Percentiles rank a stretch among this genome's conserved stretches.
Conservation (phyloP, 2,113 vertebrate species). For the Mastomys coucha region DNA sequence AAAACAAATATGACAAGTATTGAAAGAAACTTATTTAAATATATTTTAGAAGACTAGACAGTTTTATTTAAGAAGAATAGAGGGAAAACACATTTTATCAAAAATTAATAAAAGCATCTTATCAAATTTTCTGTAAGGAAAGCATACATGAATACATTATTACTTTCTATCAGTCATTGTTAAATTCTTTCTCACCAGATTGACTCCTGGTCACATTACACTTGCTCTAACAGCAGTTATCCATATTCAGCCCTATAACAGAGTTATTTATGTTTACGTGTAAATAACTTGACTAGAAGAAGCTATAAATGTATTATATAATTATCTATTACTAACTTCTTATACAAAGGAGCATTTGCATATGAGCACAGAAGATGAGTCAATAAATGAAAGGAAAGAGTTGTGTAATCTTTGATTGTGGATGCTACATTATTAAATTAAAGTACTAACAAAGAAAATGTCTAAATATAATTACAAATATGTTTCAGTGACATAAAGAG, state of each 20-base stretch:
- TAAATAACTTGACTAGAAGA: slow-evolving; percentile 26
- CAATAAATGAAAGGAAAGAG: not conserved
- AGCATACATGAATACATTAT: not conserved
- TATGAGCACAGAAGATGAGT: not conserved
- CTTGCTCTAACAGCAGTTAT: slow-evolving; percentile 3
- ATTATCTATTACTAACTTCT: not conserved
- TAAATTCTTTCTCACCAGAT: not conserved
- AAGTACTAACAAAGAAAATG: slow-evolving; percentile 7
- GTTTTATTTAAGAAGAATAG: slow-evolving; percentile 5
- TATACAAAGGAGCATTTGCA: not conserved
- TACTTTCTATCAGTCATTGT: not conserved
- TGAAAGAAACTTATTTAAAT: not conserved
- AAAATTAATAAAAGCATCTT: slow-evolving; percentile 1
- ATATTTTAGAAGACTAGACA: not conserved
- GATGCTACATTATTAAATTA: not conserved
- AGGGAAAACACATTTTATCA: not conserved
- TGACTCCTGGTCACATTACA: slow-evolving; percentile 19
- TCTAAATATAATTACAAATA: slow-evolving; percentile 1
- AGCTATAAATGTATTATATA: slow-evolving; percentile 20
- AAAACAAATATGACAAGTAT: not conserved
- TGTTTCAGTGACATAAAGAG: not conserved
- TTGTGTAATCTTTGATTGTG: not conserved
- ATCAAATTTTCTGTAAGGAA: not conserved
- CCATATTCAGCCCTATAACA: not conserved
- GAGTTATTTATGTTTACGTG: not conserved